Evolutionary conservation across 2,113 vertebrate species (phyloP), one percentile per base, ranked within the genome.

Genomic region (Columbina picui): DNA sequence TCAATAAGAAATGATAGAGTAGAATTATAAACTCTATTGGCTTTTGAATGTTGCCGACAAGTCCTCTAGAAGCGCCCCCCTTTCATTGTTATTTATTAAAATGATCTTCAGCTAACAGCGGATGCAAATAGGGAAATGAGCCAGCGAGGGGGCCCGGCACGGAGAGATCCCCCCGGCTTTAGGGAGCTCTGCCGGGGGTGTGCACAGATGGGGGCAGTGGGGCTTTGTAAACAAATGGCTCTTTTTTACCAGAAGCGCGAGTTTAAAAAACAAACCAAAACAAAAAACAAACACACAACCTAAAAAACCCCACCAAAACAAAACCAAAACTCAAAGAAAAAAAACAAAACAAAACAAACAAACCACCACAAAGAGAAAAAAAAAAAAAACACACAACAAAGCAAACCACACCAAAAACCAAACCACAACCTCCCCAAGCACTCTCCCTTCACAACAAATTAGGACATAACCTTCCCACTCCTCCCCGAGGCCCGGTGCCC

Each of bases 1-100:
- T 98, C 98, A 98, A 98, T 98, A 98, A 98, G 98, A 98, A 98
- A 98, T 98, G 98, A 98, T 98, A 98, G 98, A 98, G 98, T 97
- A 97, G 98, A 98, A 98, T 98, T 98, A 98, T 98, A 98, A 98
- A 98, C 98, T 98, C 98, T 98, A 98, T 98, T 98, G 98, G 98
- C 98, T 98, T 98, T 98, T 98, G 98, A 98, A 98, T 98, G 98
- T 94, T 97, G 97, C 98, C 93, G 97, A 98, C 98, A 97, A 98
- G 97, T 97, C 97, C 98, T 98, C 97, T 97, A 98, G 98, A 97
- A 95, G 98, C 97, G 94, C 96, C 97, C 96, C 85, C 94, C 76
- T 92, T 96, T 97, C 98, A 98, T 97, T 98, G 97, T 98, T 98
- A 97, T 98, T 98, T 98, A 98, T 98, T 98, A 98, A 98, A 98